Evolutionary conservation across 2,888 invertebrate species (phyloP).

Genomic region (Azorinus chamasolen): DNA sequence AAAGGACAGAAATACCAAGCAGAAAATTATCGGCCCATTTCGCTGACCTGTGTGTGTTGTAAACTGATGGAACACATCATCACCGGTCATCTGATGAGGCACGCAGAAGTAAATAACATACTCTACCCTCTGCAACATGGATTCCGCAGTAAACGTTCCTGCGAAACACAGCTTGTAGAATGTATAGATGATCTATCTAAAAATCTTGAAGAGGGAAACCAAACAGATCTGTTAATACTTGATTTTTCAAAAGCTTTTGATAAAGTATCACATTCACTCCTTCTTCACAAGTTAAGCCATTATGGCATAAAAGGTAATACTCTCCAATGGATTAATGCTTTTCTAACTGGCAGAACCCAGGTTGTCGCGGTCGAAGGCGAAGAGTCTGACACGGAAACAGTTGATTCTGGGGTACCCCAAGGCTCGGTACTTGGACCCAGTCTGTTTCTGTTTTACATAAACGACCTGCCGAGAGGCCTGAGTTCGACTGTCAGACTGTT

Average conservation of each 20-base stretch:
- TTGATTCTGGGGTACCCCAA: too few species aligned
- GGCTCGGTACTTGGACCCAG: too few species aligned
- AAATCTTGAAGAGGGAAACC: background rate
- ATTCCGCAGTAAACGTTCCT: conserved; percentile 24
- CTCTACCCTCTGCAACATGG: conserved; percentile 31
- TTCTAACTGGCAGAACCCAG: conserved; percentile 24
- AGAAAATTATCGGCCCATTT: too few species aligned
- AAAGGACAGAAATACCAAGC: conserved; percentile 7
- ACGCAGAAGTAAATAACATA: conserved; percentile 18
- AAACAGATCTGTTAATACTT: conserved; percentile 6
- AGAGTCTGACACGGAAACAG: too few species aligned
- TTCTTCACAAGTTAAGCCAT: too few species aligned
- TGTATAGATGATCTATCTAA: conserved; percentile 1
- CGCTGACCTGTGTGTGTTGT: too few species aligned
- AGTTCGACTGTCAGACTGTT: too few species aligned
- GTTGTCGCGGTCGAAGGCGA: too few species aligned
- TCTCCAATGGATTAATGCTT: conserved; percentile 29
- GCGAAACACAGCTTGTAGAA: conserved; percentile 40
- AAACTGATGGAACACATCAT: conserved; percentile 13
- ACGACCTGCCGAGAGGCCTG: conserved; percentile 16
- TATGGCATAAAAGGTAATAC: too few species aligned
- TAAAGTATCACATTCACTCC: background rate
- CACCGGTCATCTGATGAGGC: conserved; percentile 7
- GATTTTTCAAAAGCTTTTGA: conserved; percentile 13
- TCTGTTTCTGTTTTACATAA: too few species aligned